Evolutionary conservation across 2,113 vertebrate species (phyloP), one percentile per base, ranked within the genome.

Genomic region (Semicossyphus pulcher): DNA sequence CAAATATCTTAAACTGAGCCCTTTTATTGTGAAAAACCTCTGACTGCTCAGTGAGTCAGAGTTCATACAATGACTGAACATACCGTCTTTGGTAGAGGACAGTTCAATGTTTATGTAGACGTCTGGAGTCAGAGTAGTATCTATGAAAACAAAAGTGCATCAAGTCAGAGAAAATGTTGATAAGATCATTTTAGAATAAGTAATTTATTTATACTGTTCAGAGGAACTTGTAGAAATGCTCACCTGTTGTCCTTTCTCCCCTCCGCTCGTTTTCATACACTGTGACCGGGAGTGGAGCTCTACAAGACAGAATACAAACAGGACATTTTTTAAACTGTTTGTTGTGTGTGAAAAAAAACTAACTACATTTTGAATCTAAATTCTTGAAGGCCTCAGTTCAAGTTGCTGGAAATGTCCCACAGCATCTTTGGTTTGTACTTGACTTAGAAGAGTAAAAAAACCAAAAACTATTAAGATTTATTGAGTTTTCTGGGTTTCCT

Each of bases 81-180:
- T 69, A 87, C 90, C 90, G 0, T 86, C 49, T 18, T 21, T 11
- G 21, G 32, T 44, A 0, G 34, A 15, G 18, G 54, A 5, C 0
- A 48, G 28, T 1, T 18, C 3, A 20, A 72, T 21, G 20, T 91
- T 91, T 18, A 12, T 85, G 6, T 91, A 90, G 23, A 83, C 25
- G 1, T 10, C 49, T 1, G 39, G 53, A 25, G 1, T 2, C 21
- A 49, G 10, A 36, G 36, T 21, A 1, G 1, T 36, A 10, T 39
- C 86, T 88, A 0, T 11, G 53, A 45, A 5, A 28, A 29, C 37
- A 52, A 12, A 32, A 18, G 12, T 16, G 0, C 0, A n/a, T 39
- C 5, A 39, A 6, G 14, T 41, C 15, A 6, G 6, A 15, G 14
- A 16, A n/a, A n/a, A n/a, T n/a, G n/a, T n/a, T n/a, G n/a, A n/a